Percentiles rank a stretch among this genome's conserved stretches.
Conservation (phyloP, 2,888 invertebrate species). For the Pegoplata infirma region DNA sequence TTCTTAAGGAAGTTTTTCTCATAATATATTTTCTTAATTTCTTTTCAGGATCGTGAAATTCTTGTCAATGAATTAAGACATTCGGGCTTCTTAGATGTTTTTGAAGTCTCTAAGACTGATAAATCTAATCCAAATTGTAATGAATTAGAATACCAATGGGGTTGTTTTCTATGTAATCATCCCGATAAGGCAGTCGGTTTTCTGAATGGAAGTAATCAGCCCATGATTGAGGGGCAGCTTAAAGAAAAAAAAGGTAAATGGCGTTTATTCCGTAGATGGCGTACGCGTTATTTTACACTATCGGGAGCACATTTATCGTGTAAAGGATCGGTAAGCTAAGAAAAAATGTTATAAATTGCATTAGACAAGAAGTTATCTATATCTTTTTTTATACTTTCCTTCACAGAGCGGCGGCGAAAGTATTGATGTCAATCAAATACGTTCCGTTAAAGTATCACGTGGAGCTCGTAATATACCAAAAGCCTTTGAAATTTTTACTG, state of each 20-base stretch:
- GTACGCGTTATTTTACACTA: slow-evolving; percentile 95
- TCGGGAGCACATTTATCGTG: slow-evolving; percentile 95
- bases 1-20: too few species aligned
- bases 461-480: slow-evolving; percentile 95
- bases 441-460: slow-evolving; percentile 95
- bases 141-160: slow-evolving; percentile 83
- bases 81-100: slow-evolving; percentile 94
- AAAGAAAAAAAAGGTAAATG: slow-evolving; percentile 96
- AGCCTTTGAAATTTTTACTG: slow-evolving; percentile 97
- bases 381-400: slow-evolving; percentile 3
- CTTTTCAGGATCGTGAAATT: slow-evolving; percentile 88
- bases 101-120: slow-evolving; percentile 84
- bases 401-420: slow-evolving; percentile 89
- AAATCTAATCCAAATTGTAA: slow-evolving; percentile 78
- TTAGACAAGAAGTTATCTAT: background rate
- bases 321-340: slow-evolving; percentile 85
- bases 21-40: too few species aligned
- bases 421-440: slow-evolving; percentile 95
- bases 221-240: slow-evolving; percentile 93
- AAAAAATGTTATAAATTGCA: background rate
- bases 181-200: slow-evolving; percentile 93
- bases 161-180: slow-evolving; percentile 95
- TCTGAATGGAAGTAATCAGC: slow-evolving; percentile 87
- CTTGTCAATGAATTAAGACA: slow-evolving; percentile 90
- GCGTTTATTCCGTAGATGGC: slow-evolving; percentile 94